Base-by-base conservation (phyloP, 2,888 invertebrate species). In the Drosophila putrida region DNA sequence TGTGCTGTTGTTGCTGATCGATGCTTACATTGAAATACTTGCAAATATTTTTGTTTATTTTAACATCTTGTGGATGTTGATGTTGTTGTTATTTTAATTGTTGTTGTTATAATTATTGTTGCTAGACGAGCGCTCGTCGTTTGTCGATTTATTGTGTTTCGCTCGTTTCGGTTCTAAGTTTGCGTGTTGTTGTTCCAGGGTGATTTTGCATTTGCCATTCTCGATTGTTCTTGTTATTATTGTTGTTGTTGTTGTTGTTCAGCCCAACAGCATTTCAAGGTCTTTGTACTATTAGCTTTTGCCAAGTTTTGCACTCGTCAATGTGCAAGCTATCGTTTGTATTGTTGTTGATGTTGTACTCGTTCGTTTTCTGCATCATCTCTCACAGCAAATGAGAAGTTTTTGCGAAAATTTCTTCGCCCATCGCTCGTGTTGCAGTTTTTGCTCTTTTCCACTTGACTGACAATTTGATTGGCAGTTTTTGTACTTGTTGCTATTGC, bases 401-500 rank as follows among this genome's bases (percentile, higher is more conserved):
- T 85, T 82, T 69, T 83, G 71, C 61, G 79, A 80, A 83, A 83
- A 88, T 83, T 83, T 88, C 86, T 88, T 83, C 55, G 80, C 71
- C 67, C 73, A 73, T 59, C 65, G 63, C 64, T 65, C 70, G 79
- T 82, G 81, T 69, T 78, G 88, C 73, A 88, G 71, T 88, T 88
- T 88, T 83, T 88, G 82, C 88, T 83, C 86, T 83, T 83, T 88
- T 83, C 83, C 83, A 83, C 83, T 80, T 83, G 83, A 83, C 83
- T 83, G 88, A 88, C 83, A 83, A 85, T 83, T 83, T 83, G 83
- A 83, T 83, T 83, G 83, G 83, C 83, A 88, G 88, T 80, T 87
- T 88, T 68, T 67, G 85, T 57, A 71, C 71, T 84, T 87, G 81
- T 72, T 66, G 58, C 62, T 82, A 46, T 58, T 65, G 15, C 39